Conservation (phyloP, 2,888 invertebrate species). For the Drosophila tripunctata region DNA sequence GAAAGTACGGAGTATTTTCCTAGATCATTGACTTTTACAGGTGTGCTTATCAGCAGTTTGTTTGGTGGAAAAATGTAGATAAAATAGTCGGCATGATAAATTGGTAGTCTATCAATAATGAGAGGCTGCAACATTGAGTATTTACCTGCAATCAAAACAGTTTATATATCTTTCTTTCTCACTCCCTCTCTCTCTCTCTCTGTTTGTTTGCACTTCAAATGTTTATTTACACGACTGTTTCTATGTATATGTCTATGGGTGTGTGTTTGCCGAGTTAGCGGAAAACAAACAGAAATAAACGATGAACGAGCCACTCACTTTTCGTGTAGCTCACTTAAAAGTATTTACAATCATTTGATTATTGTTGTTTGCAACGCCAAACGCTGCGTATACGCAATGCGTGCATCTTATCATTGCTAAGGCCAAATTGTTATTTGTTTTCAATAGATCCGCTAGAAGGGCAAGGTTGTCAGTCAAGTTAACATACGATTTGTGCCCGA, state of each 20-base stretch:
- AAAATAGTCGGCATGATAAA: slow-evolving; percentile 67
- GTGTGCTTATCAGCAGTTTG: slow-evolving; percentile 24
- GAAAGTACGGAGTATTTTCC: slow-evolving; percentile 2
- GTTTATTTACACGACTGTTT: slow-evolving; percentile 45
- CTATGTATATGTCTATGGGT: slow-evolving; percentile 12
- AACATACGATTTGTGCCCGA: background rate
- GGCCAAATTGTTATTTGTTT: slow-evolving; percentile 18
- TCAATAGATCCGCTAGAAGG: slow-evolving; percentile 31
- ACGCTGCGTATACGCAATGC: slow-evolving; percentile 59
- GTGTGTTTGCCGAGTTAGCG: slow-evolving; percentile 44
- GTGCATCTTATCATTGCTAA: slow-evolving; percentile 31
- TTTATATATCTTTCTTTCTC: slow-evolving; percentile 51
- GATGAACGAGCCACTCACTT: slow-evolving; percentile 53
- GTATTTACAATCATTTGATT: slow-evolving; percentile 43
- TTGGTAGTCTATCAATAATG: slow-evolving; percentile 61
- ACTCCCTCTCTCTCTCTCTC: slow-evolving; percentile 24
- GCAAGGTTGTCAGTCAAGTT: slow-evolving; percentile 25
- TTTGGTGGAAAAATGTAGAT: slow-evolving; percentile 37
- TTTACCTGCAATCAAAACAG: slow-evolving; percentile 75
- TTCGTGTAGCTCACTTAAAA: slow-evolving; percentile 41
- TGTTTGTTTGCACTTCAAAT: slow-evolving; percentile 53
- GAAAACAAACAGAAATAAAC: slow-evolving; percentile 36
- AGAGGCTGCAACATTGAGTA: slow-evolving; percentile 48
- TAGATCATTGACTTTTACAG: slow-evolving; percentile 49
- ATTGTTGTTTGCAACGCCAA: slow-evolving; percentile 42